Percentiles rank a stretch among this genome's conserved stretches.
Evolutionary conservation across 2,888 invertebrate species (phyloP).

Genomic region (Cerastoderma edule): DNA sequence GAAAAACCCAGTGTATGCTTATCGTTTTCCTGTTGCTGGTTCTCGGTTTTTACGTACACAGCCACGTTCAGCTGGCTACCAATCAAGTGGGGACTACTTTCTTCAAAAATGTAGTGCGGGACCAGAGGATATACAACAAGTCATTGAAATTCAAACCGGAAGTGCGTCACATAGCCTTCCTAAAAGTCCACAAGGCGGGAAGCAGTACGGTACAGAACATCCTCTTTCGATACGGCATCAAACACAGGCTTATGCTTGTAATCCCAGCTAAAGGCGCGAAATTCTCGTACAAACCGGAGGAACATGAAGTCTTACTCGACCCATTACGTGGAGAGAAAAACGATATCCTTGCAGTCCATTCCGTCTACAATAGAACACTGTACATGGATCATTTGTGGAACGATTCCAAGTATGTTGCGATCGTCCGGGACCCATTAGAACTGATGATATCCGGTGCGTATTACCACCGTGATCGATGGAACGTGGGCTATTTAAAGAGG

Average conservation of each 20-base stretch:
- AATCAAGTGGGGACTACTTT: background rate
- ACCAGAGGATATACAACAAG: background rate
- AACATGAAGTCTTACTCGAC: constrained; percentile 30
- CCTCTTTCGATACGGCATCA: constrained; percentile 65
- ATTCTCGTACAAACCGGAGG: constrained; percentile 23
- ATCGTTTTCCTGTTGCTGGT: background rate
- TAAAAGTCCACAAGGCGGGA: constrained; percentile 71
- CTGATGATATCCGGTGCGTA: constrained; percentile 55
- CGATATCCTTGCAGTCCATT: constrained; percentile 54
- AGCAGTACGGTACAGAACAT: constrained; percentile 68
- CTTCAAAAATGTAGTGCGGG: background rate
- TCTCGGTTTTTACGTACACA: constrained; percentile 13
- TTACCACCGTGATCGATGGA: constrained; percentile 50
- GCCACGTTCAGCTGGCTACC: constrained; percentile 12
- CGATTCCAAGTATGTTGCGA: constrained; percentile 44
- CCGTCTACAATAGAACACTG: constrained; percentile 43
- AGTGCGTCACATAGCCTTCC: constrained; percentile 64
- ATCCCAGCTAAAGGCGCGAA: constrained; percentile 52
- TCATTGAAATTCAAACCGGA: constrained; percentile 27
- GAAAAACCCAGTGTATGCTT: constrained; percentile 3
- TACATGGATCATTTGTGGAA: constrained; percentile 35
- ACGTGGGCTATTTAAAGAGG: constrained; percentile 37
- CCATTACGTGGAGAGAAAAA: constrained; percentile 29
- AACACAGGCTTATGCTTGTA: constrained; percentile 57
- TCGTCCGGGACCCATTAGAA: constrained; percentile 50